Evolutionary conservation across 1,140 invertebrate genomes (phyloP).

Genomic region (Andrena cerasifolii): DNA sequence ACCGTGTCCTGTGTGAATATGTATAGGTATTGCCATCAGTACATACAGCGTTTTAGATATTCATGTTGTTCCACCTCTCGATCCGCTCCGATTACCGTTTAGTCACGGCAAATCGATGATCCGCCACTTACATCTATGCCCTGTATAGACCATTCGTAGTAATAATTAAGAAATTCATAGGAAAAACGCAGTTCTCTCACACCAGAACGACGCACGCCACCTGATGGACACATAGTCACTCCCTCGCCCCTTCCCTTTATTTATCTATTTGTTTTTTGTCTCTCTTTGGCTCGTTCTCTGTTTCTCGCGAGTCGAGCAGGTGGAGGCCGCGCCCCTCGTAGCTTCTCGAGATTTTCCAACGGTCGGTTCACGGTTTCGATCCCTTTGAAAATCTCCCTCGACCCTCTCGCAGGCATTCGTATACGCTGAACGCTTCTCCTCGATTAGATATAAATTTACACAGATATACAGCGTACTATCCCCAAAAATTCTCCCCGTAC

Average conservation of each 20-base stretch:
- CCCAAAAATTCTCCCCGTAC: constrained; percentile 36
- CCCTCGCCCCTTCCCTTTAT: not conserved
- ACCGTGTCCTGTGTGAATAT: constrained; percentile 57
- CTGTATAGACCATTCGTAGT: constrained; percentile 81
- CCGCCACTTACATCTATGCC: constrained; percentile 79
- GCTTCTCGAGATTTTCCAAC: constrained; percentile 53
- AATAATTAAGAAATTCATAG: constrained; percentile 78
- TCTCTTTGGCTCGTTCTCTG: not conserved
- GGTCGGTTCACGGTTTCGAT: constrained; percentile 65
- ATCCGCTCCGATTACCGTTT: constrained; percentile 48
- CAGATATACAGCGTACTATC: constrained; percentile 41
- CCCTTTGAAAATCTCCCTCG: constrained; percentile 46
- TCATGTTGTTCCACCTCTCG: constrained; percentile 37
- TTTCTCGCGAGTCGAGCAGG: constrained; percentile 1
- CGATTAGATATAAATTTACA: constrained; percentile 71
- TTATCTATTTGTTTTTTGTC: not conserved
- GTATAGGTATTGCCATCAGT: constrained; percentile 68
- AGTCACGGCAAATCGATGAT: constrained; percentile 74
- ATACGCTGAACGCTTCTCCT: constrained; percentile 30
- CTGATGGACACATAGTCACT: constrained; percentile 5
- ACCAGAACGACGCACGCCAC: constrained; percentile 34
- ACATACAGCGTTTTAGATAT: constrained; percentile 62
- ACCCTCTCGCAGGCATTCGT: constrained; percentile 16
- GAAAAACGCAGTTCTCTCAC: constrained; percentile 67
- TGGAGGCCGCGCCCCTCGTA: not conserved